Evolutionary conservation across 92 coral and sea anemone species (phyloP).

Genomic region (Siderastrea radians): DNA sequence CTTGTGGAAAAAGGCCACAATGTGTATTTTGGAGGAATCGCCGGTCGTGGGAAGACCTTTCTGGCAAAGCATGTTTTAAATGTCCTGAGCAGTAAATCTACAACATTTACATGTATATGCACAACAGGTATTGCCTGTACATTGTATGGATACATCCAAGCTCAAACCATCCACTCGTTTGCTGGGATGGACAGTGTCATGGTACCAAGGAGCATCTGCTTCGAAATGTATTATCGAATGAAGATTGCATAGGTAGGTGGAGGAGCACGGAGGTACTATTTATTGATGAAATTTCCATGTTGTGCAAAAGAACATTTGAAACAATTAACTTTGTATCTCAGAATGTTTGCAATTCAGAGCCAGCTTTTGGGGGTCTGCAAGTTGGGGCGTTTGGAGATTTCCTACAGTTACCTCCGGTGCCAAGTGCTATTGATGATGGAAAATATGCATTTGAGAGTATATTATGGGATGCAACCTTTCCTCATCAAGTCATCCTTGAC

Average conservation of each 20-base stretch:
- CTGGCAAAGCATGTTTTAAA: neutral
- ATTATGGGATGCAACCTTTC: conserved; percentile 54
- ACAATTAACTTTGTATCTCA: conserved; percentile 41
- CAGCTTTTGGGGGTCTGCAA: conserved; percentile 75
- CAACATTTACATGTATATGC: conserved; percentile 36
- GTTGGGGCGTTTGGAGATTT: too few species aligned
- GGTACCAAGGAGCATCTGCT: conserved; percentile 30
- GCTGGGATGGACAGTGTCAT: conserved; percentile 65
- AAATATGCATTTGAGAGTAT: conserved; percentile 61
- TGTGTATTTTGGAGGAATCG: conserved; percentile 45
- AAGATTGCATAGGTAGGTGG: conserved; percentile 46
- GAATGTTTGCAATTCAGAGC: conserved; percentile 26
- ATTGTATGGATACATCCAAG: neutral
- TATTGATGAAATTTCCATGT: conserved; percentile 69
- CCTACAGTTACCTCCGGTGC: conserved; percentile 70
- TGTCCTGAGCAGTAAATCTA: neutral
- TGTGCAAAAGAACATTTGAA: conserved; percentile 61
- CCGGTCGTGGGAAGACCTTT: conserved; percentile 48
- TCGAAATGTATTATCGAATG: conserved; percentile 22
- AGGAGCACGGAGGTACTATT: conserved; percentile 59
- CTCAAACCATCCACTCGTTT: conserved; percentile 67
- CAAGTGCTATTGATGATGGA: conserved; percentile 39
- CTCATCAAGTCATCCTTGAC: conserved; percentile 57
- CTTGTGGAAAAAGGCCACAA: conserved; percentile 61
- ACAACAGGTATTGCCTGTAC: conserved; percentile 67